Conservation (phyloP, 2,888 invertebrate species). For the Leptura quadrifasciata region DNA sequence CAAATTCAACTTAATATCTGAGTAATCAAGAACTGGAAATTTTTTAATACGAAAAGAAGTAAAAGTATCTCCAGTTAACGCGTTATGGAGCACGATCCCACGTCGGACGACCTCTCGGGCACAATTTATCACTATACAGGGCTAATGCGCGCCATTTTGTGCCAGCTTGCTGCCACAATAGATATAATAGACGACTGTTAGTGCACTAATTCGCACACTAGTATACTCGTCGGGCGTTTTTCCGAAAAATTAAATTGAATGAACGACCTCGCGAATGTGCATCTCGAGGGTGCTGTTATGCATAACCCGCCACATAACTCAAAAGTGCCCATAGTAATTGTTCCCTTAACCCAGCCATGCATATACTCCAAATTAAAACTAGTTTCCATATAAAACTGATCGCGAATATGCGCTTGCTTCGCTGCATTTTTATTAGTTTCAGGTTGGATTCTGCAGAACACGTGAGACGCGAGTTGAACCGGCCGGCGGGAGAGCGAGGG, state of each 20-base stretch:
- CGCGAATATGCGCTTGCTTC: slow-evolving; percentile 18
- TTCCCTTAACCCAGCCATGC: slow-evolving; percentile 14
- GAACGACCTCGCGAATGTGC: slow-evolving; percentile 54
- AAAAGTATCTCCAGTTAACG: slow-evolving; percentile 19
- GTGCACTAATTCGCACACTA: slow-evolving; percentile 62
- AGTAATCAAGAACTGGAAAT: slow-evolving; percentile 10
- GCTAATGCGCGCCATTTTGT: slow-evolving; percentile 64
- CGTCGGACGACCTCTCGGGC: slow-evolving; percentile 52
- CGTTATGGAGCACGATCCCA: neutral
- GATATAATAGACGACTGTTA: slow-evolving; percentile 64
- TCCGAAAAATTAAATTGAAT: slow-evolving; percentile 63
- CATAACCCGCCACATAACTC: slow-evolving; percentile 41
- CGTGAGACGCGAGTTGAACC: slow-evolving; percentile 11
- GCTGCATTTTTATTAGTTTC: slow-evolving; percentile 26
- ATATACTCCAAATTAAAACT: slow-evolving; percentile 28
- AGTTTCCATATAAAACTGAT: slow-evolving; percentile 36
- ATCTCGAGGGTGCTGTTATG: slow-evolving; percentile 54
- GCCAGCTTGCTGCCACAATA: slow-evolving; percentile 62
- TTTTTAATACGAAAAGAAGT: slow-evolving; percentile 5
- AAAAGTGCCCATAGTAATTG: slow-evolving; percentile 40
- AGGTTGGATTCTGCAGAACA: slow-evolving; percentile 23
- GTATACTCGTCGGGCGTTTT: slow-evolving; percentile 51
- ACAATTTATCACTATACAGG: slow-evolving; percentile 64
- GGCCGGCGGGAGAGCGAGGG: slow-evolving; percentile 2
- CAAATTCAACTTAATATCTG: neutral